A percentile compares a stretch with the other conserved stretches of the same genome.
phyloP scores from a whole-genome alignment of 2,888 invertebrate genomes.

The Hydriomena furcata region DNA sequence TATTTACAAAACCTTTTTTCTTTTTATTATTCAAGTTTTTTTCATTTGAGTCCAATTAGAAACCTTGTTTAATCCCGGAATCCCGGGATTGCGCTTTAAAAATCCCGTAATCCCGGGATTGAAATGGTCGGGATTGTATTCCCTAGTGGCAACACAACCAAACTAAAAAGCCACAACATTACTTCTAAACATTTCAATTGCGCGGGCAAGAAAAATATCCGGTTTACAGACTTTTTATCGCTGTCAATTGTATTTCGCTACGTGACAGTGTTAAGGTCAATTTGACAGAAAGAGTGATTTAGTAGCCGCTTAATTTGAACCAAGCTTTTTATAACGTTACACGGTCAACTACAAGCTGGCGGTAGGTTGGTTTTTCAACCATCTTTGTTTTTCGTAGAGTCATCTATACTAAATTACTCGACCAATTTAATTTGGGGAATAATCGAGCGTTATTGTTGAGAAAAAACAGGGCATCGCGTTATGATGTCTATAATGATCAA shows the following conservation, averaged over 20 bases:
- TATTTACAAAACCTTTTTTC: too few relatives aligned
- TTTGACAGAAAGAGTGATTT: constrained; percentile 58
- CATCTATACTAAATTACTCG: constrained; percentile 45
- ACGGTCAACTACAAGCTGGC: constrained; percentile 62
- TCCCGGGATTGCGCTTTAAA: too few relatives aligned
- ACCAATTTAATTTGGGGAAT: constrained; percentile 54
- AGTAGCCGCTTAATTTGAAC: constrained; percentile 19
- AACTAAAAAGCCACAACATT: constrained; percentile 30
- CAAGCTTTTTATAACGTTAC: constrained; percentile 45
- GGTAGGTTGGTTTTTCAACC: constrained; percentile 59
- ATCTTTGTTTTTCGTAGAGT: constrained; percentile 41
- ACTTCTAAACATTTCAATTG: constrained; percentile 28
- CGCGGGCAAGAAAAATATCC: constrained; percentile 31
- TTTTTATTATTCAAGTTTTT: too few relatives aligned
- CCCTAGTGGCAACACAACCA: constrained; percentile 22
- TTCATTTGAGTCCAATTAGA: too few relatives aligned
- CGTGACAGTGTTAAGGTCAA: constrained; percentile 71
- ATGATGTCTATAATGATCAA: constrained; percentile 77
- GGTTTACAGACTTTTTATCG: constrained; percentile 45
- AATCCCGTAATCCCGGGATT: too few relatives aligned
- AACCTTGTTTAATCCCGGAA: too few relatives aligned
- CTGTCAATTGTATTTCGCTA: constrained; percentile 52
- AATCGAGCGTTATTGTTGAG: constrained; percentile 54
- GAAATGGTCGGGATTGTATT: too few relatives aligned
- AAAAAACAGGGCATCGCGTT: constrained; percentile 57